Base-by-base conservation (phyloP, 2,888 invertebrate species). In the Drosophila yooni region DNA sequence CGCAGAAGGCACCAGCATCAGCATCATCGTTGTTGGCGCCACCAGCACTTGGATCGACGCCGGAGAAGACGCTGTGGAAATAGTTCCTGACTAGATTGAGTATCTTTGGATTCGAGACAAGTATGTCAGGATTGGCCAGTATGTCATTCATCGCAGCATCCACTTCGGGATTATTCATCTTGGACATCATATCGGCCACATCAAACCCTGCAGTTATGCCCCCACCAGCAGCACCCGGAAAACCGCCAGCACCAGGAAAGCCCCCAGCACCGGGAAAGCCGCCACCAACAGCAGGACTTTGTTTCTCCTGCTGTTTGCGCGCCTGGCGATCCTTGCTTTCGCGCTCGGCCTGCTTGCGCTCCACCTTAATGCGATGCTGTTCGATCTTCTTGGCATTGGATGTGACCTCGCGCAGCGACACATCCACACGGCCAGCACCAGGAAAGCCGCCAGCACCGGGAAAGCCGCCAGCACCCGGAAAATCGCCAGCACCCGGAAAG, bases 361-460 rank as follows among this genome's bases (percentile, higher is more conserved):
- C 97, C 88, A 95, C 95, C 91, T 96, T 97, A 27, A 98, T 94
- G 80, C 95, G 96, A 93, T 98, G 98, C 89, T 98, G 98, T 84
- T 97, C 96, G 74, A 99, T 94, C 93, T 97, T 98, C 87, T 97
- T 96, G 13, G 97, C 97, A 93, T 98, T 99, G 0, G 98, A 97
- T 79, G 97, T 97, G 15, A 98, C 98, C 93, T 98, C 98, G 86
- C 96, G 96, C 75, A 98, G 94, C 4, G 10, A 10, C n/a, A n/a
- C 2, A 27, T 27, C 27, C 3, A 3, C 27, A 27, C 27, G 27
- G 21, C 21, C 21, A 21, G 21, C n/a, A 21, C 21, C 21, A 21
- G 21, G 3, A 27, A 27, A 27, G 0, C 27, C 27, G 27, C 27
- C 27, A 27, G 3, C 27, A 3, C 27, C 3, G 0, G 27, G 27